These are phyloP conservation scores for Dendrocopos noguchii DNA, from an alignment of 2,113 vertebrate species.

Conservation along the genomic window DNA sequence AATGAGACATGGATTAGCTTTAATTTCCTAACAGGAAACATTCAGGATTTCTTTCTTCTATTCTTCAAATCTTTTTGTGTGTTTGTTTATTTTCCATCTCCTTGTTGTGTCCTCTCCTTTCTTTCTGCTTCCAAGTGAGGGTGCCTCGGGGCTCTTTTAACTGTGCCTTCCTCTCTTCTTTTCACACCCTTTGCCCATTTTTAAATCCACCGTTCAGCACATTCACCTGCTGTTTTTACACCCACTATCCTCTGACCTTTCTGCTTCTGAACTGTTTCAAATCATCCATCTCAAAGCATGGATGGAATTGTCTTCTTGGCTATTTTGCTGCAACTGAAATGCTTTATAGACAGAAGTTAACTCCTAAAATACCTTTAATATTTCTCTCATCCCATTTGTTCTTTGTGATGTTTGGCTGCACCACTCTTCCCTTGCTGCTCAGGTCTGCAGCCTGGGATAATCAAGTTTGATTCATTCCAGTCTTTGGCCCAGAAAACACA, in stretches of 20 bases:
- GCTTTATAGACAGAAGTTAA: background rate
- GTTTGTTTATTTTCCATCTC: background rate
- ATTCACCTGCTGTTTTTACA: background rate
- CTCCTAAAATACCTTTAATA: background rate
- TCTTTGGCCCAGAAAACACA: background rate
- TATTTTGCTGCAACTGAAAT: background rate
- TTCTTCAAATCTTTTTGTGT: background rate
- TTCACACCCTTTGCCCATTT: background rate
- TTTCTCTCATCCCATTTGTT: background rate
- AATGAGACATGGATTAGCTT: background rate
- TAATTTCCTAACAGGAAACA: background rate
- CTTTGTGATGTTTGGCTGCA: background rate
- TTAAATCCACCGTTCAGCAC: background rate
- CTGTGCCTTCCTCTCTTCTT: background rate
- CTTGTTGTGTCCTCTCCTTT: background rate
- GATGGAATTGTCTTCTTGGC: background rate
- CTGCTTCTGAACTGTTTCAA: background rate
- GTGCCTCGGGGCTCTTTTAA: background rate
- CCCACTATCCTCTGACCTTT: background rate
- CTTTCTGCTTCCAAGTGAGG: background rate
- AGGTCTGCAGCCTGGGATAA: background rate
- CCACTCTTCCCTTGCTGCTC: background rate
- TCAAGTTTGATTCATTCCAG: background rate
- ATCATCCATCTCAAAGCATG: background rate
- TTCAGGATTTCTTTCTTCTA: background rate